A percentile compares a stretch with the other conserved stretches of the same genome.
These are phyloP conservation scores for Ophion costatus DNA, from an alignment of 2,888 invertebrate species.

Conservation along the genomic window DNA sequence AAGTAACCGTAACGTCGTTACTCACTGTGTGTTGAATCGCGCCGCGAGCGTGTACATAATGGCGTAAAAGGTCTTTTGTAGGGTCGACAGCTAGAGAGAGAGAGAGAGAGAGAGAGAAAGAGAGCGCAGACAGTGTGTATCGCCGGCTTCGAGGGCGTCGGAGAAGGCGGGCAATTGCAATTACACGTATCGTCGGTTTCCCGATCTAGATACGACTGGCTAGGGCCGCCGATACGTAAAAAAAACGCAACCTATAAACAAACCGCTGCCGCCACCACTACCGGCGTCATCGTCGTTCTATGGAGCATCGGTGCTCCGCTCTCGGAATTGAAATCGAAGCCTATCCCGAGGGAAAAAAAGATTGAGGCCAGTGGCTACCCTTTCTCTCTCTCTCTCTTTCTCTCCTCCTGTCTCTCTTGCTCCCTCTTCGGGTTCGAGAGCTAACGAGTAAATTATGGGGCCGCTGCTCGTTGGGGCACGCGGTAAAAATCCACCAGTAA, in stretches of 20 bases:
- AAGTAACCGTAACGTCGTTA: slow-evolving; percentile 57
- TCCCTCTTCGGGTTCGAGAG: slow-evolving; percentile 56
- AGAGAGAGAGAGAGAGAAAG: slow-evolving; percentile 8
- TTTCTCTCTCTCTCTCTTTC: slow-evolving; percentile 15
- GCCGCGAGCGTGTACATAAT: slow-evolving; percentile 10
- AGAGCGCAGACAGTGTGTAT: slow-evolving; percentile 23
- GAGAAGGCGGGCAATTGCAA: slow-evolving; percentile 68
- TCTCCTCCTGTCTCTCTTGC: slow-evolving; percentile 14
- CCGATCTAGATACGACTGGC: slow-evolving; percentile 74
- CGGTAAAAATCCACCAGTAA: slow-evolving; percentile 51
- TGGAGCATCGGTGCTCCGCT: slow-evolving; percentile 43
- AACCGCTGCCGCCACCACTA: slow-evolving; percentile 57
- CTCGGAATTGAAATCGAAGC: slow-evolving; percentile 71
- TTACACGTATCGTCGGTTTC: slow-evolving; percentile 74
- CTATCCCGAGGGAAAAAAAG: slow-evolving; percentile 42
- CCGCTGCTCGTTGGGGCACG: slow-evolving; percentile 75
- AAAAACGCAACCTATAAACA: slow-evolving; percentile 72
- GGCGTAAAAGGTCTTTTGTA: slow-evolving; percentile 50
- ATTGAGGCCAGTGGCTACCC: slow-evolving; percentile 48
- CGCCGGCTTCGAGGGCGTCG: slow-evolving; percentile 57
- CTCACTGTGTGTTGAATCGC: slow-evolving; percentile 34
- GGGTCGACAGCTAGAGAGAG: slow-evolving; percentile 7
- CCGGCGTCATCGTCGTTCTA: slow-evolving; percentile 37
- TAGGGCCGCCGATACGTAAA: neutral
- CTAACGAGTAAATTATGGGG: slow-evolving; percentile 83